phyloP scores from a whole-genome alignment of 2,113 vertebrate genomes.

The Rhinogobius similis region DNA sequence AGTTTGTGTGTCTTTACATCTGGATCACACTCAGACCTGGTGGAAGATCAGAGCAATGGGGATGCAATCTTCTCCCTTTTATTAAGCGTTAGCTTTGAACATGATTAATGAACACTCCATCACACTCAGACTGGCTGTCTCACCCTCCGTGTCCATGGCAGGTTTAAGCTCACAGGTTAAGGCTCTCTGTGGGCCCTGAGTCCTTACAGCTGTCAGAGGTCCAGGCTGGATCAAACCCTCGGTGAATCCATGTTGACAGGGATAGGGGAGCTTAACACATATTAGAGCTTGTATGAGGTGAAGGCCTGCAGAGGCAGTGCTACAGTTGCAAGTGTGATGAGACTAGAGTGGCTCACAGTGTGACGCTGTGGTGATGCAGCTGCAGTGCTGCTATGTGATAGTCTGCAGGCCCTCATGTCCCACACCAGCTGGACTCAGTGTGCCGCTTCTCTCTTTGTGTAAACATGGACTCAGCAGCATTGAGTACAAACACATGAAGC shows the following conservation, averaged over 20 bases:
- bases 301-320: background rate
- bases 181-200: conserved; percentile 43
- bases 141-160: conserved; percentile 31
- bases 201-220: conserved; percentile 55
- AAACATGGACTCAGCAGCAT: conserved; percentile 50
- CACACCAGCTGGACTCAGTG: conserved; percentile 68
- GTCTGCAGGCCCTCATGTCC: conserved; percentile 40
- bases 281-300: background rate
- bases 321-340: background rate
- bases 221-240: conserved; percentile 53
- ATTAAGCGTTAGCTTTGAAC: conserved; percentile 25
- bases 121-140: conserved; percentile 48
- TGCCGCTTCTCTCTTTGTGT: conserved; percentile 42
- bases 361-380: conserved; percentile 52
- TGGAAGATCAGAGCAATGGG: conserved; percentile 50
- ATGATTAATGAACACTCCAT: conserved; percentile 67
- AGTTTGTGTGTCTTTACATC: conserved; percentile 49
- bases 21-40: conserved; percentile 52
- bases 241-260: conserved; percentile 41
- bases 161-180: conserved; percentile 36
- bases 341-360: background rate
- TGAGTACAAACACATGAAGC: conserved; percentile 68
- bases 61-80: conserved; percentile 37
- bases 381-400: conserved; percentile 44
- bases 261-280: conserved; percentile 2